Conservation (phyloP, 2,113 vertebrate species). For the Micronycteris hirsuta region DNA sequence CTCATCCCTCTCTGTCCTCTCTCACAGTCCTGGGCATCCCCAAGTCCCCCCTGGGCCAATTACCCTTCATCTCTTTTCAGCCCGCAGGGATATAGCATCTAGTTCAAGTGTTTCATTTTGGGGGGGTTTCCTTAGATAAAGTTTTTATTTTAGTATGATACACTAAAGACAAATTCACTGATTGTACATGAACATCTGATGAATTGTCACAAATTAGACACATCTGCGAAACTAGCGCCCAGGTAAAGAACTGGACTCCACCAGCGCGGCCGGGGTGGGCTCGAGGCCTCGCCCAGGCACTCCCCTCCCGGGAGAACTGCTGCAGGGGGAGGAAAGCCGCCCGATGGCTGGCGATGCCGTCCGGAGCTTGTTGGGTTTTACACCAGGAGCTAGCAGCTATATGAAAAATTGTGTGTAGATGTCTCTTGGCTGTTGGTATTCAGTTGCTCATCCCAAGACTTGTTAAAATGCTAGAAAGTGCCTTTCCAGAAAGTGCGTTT, state of each 20-base stretch:
- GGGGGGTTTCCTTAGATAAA: not conserved
- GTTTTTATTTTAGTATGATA: not conserved
- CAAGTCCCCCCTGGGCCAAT: too few species aligned
- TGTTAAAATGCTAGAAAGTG: not conserved
- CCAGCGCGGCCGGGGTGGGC: too few species aligned
- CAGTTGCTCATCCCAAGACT: not conserved
- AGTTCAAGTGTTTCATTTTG: not conserved
- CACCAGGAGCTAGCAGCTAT: not conserved
- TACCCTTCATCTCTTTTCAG: too few species aligned
- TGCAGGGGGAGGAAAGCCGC: not conserved
- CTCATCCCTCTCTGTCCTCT: not conserved
- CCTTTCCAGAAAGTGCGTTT: constrained; percentile 20
- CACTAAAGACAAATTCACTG: not conserved
- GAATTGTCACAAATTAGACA: not conserved
- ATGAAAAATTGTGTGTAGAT: not conserved
- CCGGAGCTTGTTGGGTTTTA: not conserved
- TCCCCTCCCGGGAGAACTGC: not conserved
- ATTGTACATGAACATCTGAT: not conserved
- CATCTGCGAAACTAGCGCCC: not conserved
- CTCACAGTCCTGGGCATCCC: too few species aligned
- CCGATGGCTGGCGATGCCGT: not conserved
- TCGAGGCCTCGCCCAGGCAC: not conserved
- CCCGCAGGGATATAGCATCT: too few species aligned
- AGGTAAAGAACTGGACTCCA: not conserved
- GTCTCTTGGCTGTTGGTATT: not conserved